Percentiles rank a stretch among this genome's conserved stretches.
These are phyloP conservation scores for Mungos mungo DNA, from an alignment of 2,113 vertebrate genomes.

Conservation along the genomic window DNA sequence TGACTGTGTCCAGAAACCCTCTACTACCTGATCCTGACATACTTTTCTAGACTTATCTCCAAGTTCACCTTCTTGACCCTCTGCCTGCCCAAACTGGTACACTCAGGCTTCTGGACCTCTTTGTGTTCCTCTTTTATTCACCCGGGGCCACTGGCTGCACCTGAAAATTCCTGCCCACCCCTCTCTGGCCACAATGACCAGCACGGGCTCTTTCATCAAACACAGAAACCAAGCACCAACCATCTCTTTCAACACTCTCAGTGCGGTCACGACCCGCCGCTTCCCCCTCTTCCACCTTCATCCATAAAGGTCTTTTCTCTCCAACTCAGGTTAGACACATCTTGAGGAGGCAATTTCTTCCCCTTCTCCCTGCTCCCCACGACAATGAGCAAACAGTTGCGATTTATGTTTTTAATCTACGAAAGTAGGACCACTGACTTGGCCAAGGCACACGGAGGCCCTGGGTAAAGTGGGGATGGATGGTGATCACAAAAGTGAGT, in stretches of 20 bases:
- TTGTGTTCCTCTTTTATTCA: not conserved
- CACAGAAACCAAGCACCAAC: not conserved
- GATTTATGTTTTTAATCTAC: not conserved
- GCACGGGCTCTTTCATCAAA: not conserved
- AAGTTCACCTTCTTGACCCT: not conserved
- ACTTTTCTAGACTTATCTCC: not conserved
- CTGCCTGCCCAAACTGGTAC: not conserved
- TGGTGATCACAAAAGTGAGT: not conserved
- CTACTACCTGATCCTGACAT: not conserved
- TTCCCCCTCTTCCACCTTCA: not conserved
- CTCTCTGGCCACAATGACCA: not conserved
- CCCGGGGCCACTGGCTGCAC: not conserved
- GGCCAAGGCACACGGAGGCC: not conserved
- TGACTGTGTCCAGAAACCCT: not conserved
- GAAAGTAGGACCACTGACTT: not conserved
- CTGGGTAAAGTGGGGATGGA: not conserved
- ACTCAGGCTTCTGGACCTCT: not conserved
- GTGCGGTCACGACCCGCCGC: not conserved
- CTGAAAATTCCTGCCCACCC: not conserved
- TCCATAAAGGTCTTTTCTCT: not conserved
- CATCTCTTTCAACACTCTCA: not conserved
- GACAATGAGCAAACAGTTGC: not conserved
- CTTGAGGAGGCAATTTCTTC: not conserved
- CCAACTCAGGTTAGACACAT: not conserved
- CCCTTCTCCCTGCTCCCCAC: not conserved